Conservation (phyloP, 2,113 vertebrate species). For the Poeciliopsis turrubarensis region DNA sequence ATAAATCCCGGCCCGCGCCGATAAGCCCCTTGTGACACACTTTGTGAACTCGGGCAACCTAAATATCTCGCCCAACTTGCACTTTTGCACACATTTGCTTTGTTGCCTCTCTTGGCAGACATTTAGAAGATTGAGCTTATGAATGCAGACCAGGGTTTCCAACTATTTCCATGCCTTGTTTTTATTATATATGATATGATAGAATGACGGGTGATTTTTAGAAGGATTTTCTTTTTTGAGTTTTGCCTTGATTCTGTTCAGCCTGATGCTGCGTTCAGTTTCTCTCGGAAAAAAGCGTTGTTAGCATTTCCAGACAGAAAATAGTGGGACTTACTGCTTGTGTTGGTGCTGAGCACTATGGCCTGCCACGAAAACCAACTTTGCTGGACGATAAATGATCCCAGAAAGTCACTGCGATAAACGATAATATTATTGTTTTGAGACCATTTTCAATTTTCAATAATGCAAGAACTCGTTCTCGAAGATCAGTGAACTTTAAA, state of each 20-base stretch:
- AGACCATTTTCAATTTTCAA: too few relatives aligned
- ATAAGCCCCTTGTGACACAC: slow-evolving; percentile 48
- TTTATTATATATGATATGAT: neutral
- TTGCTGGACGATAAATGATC: too few relatives aligned
- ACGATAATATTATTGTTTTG: too few relatives aligned
- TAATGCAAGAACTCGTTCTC: too few relatives aligned
- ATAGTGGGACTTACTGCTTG: neutral
- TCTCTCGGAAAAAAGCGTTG: neutral
- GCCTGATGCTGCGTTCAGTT: too few relatives aligned
- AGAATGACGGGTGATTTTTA: neutral
- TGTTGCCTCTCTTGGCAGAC: neutral
- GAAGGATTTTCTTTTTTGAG: neutral
- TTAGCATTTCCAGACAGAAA: neutral
- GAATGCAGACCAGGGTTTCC: neutral
- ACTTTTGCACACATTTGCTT: slow-evolving; percentile 2
- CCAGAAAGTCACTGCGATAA: too few relatives aligned
- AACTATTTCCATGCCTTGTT: neutral
- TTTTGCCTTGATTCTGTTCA: neutral
- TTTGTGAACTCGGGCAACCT: slow-evolving; percentile 30
- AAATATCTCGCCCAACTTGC: slow-evolving; percentile 5
- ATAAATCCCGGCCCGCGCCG: slow-evolving; percentile 31
- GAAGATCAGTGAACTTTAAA: too few relatives aligned
- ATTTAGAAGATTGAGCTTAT: neutral
- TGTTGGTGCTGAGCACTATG: neutral
- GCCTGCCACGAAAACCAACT: too few relatives aligned